phyloP scores from a whole-genome alignment of 2,113 vertebrate genomes.

The Engystomops pustulosus region DNA sequence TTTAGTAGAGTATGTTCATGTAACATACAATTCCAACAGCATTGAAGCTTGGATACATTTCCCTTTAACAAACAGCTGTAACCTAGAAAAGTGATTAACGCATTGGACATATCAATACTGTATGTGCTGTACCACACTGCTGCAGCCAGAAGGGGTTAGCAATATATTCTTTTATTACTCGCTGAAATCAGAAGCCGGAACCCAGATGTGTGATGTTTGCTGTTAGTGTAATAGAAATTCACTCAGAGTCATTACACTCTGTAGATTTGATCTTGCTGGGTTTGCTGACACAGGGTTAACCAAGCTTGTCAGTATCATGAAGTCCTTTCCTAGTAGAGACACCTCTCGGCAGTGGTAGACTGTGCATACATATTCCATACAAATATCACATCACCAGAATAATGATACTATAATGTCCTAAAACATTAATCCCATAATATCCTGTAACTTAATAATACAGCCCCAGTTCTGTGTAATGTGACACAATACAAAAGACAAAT shows the following conservation, averaged over 20 bases:
- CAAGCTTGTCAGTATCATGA: slow-evolving; percentile 48
- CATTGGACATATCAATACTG: not conserved
- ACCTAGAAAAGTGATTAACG: not conserved
- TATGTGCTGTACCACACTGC: not conserved
- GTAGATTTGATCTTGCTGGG: slow-evolving; percentile 49
- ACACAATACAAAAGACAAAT: not conserved
- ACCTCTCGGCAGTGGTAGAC: slow-evolving; percentile 6
- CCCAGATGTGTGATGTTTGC: slow-evolving; percentile 47
- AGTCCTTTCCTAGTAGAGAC: slow-evolving; percentile 37
- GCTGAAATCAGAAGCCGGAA: slow-evolving; percentile 43
- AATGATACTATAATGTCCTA: not conserved
- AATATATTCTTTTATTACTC: slow-evolving; percentile 43
- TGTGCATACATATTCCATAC: not conserved
- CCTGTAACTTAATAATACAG: not conserved
- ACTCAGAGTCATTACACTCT: slow-evolving; percentile 46
- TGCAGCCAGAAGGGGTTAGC: slow-evolving; percentile 32
- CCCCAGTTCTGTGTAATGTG: not conserved
- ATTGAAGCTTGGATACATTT: not conserved
- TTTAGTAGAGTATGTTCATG: too few species aligned
- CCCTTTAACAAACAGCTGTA: not conserved
- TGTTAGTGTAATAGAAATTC: slow-evolving; percentile 54
- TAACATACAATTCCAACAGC: too few species aligned
- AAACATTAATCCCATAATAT: not conserved
- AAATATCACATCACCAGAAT: not conserved
- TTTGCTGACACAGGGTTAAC: slow-evolving; percentile 54